phyloP scores from a whole-genome alignment of 2,113 vertebrate species.

The Varanus komodoensis region DNA sequence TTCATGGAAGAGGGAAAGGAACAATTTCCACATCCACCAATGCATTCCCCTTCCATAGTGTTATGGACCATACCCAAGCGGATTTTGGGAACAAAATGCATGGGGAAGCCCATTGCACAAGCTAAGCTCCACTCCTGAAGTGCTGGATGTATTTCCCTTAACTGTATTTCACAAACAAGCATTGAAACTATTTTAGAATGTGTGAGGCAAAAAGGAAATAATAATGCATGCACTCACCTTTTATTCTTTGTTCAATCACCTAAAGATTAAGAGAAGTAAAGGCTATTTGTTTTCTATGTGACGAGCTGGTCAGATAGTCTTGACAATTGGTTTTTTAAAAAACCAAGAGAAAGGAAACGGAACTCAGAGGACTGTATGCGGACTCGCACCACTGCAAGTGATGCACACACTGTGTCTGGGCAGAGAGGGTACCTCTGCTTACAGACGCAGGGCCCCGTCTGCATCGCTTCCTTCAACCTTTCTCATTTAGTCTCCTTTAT shows the following conservation, averaged over 20 bases:
- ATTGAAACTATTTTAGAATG: neutral
- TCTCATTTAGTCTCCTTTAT: conserved; percentile 23
- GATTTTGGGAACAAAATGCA: neutral
- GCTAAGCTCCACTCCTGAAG: too few species aligned
- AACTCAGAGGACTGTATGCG: neutral
- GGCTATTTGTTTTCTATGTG: neutral
- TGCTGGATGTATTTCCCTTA: too few species aligned
- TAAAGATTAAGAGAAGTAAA: neutral
- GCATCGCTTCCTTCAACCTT: neutral
- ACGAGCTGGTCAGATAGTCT: neutral
- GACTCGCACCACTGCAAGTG: neutral
- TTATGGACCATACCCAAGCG: neutral
- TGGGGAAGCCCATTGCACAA: neutral
- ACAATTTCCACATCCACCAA: neutral
- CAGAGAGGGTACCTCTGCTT: neutral
- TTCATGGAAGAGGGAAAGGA: neutral
- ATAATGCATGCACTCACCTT: neutral
- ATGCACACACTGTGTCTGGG: neutral
- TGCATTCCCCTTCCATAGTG: neutral
- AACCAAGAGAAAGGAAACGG: neutral
- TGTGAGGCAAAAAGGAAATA: neutral
- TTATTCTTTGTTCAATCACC: neutral
- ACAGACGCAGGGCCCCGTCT: neutral
- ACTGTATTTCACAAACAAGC: too few species aligned
- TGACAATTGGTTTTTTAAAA: neutral